These are phyloP conservation scores for Montipora sp. DNA, from an alignment of 64 coral and sea anemone genomes.

Conservation along the genomic window DNA sequence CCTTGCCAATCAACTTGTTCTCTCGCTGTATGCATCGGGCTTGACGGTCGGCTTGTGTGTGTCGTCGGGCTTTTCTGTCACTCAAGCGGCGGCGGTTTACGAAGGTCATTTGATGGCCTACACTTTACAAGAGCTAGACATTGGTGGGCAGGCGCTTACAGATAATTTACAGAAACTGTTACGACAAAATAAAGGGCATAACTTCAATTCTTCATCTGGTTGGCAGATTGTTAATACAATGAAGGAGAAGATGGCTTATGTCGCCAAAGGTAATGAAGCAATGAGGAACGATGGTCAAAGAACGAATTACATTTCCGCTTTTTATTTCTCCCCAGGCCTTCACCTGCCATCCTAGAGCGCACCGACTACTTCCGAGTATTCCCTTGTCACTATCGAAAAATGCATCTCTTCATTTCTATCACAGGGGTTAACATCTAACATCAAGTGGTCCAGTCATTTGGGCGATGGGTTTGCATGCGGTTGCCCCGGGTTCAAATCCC, in stretches of 20 bases:
- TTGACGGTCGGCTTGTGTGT: slow-evolving; percentile 83
- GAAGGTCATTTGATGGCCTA: slow-evolving; percentile 84
- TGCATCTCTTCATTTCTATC: too few relatives aligned
- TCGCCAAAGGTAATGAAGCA: slow-evolving; percentile 73
- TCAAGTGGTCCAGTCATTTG: too few relatives aligned
- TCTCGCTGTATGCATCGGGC: slow-evolving; percentile 88
- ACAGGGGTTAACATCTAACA: too few relatives aligned
- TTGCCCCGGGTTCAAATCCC: too few relatives aligned
- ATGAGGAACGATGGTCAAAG: too few relatives aligned
- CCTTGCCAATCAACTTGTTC: slow-evolving; percentile 85
- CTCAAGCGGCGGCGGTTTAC: slow-evolving; percentile 92
- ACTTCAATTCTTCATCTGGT: slow-evolving; percentile 87
- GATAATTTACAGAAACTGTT: slow-evolving; percentile 87
- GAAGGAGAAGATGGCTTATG: slow-evolving; percentile 83
- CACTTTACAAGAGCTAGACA: slow-evolving; percentile 85
- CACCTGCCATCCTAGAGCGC: too few relatives aligned
- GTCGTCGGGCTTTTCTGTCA: slow-evolving; percentile 88
- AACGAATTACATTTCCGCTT: too few relatives aligned
- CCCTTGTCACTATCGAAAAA: too few relatives aligned
- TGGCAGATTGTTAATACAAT: slow-evolving; percentile 99
- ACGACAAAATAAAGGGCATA: slow-evolving; percentile 84
- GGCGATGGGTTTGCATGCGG: too few relatives aligned
- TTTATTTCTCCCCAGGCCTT: too few relatives aligned
- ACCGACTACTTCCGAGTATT: too few relatives aligned
- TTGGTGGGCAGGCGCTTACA: slow-evolving; percentile 86